Evolutionary conservation across 2,797 vertebrate species (phyloP).

Genomic region (Phyllotis vaccarum): DNA sequence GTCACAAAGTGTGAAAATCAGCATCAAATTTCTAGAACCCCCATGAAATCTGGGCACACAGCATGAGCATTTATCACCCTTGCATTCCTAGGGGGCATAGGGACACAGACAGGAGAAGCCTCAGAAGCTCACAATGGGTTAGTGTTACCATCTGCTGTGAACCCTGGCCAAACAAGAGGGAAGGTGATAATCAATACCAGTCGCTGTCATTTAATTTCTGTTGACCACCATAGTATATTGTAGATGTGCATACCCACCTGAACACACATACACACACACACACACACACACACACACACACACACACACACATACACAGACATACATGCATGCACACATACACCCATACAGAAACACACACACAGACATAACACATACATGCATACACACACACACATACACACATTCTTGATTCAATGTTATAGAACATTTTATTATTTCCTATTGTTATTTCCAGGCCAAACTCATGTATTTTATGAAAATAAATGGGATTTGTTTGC

Average conservation of each 20-base stretch:
- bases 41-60: background rate
- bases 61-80: background rate
- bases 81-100: background rate
- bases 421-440: background rate
- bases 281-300: background rate
- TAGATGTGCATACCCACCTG: background rate
- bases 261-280: background rate
- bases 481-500: background rate
- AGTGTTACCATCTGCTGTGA: background rate
- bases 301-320: background rate
- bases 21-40: background rate
- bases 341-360: too few relatives aligned
- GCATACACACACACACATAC: background rate
- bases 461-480: conserved; percentile 17
- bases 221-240: too few relatives aligned
- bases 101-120: background rate
- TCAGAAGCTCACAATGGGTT: background rate
- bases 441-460: background rate
- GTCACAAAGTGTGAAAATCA: background rate
- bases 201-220: background rate
- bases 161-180: background rate
- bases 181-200: background rate
- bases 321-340: too few relatives aligned
- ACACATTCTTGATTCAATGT: background rate
- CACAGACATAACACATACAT: too few relatives aligned